Percentiles rank a stretch among this genome's conserved stretches.
Evolutionary conservation across 2,888 invertebrate genomes (phyloP).

Genomic region (Lasioglossum pauxillum): DNA sequence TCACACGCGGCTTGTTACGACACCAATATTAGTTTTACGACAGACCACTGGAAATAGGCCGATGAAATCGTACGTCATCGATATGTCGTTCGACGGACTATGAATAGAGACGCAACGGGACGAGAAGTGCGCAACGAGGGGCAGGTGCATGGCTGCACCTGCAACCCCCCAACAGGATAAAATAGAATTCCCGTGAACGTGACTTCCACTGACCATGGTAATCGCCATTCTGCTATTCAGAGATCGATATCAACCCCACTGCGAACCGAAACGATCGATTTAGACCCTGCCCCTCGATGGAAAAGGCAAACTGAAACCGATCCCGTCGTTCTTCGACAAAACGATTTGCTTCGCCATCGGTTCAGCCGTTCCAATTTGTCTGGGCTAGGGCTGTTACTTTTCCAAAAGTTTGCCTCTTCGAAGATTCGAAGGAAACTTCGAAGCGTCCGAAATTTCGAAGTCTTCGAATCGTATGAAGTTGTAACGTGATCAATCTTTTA

Average conservation of each 20-base stretch:
- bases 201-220: not conserved
- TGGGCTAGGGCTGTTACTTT: no score
- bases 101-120: constrained; percentile 39
- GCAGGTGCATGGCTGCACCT: constrained; percentile 67
- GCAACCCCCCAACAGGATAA: constrained; percentile 49
- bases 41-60: constrained; percentile 69
- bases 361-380: not conserved
- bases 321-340: not conserved
- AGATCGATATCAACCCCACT: not conserved
- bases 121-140: constrained; percentile 16
- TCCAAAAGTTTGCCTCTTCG: no score
- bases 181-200: constrained; percentile 54
- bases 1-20: constrained; percentile 64
- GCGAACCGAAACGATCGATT: not conserved
- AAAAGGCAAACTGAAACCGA: not conserved
- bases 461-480: no score
- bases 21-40: constrained; percentile 72
- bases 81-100: constrained; percentile 61
- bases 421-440: no score
- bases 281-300: not conserved
- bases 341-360: not conserved
- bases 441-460: no score
- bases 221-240: not conserved
- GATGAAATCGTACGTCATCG: constrained; percentile 60
- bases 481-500: no score